These are phyloP conservation scores for Aphelenchoides avenae DNA, from an alignment of 1,140 invertebrate species.

Conservation along the genomic window DNA sequence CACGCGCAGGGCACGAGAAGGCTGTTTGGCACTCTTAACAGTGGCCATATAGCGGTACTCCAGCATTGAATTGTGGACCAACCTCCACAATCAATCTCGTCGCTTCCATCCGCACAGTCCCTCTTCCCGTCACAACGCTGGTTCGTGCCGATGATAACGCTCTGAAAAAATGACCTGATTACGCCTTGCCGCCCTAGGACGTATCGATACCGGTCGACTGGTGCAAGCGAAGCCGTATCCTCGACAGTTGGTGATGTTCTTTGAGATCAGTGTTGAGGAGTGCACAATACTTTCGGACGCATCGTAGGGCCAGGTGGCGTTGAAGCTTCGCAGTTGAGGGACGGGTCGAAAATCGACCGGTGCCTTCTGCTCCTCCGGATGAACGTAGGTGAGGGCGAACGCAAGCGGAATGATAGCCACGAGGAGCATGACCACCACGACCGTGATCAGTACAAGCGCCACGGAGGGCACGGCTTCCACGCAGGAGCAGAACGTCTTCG, in stretches of 20 bases:
- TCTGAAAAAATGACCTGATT: neutral
- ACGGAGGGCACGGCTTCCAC: constrained; percentile 37
- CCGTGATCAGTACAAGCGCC: constrained; percentile 25
- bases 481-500: constrained; percentile 37
- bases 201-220: constrained; percentile 23
- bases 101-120: constrained; percentile 33
- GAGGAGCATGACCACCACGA: constrained; percentile 32
- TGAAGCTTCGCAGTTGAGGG: constrained; percentile 12
- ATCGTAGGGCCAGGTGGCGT: neutral
- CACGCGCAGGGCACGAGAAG: constrained; percentile 30
- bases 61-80: no score
- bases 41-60: no score
- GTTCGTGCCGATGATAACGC: constrained; percentile 30
- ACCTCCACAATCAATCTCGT: constrained; percentile 38
- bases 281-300: no score
- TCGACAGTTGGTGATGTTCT: constrained; percentile 32
- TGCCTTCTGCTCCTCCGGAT: constrained; percentile 6
- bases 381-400: constrained; percentile 35
- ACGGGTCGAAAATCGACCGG: neutral
- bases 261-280: constrained; percentile 16
- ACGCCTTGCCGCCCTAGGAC: neutral
- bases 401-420: constrained; percentile 35
- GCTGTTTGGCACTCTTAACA: constrained; percentile 37
- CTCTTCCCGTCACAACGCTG: constrained; percentile 35
- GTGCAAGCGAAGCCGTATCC: constrained; percentile 39